Evolutionary conservation across 2,797 vertebrate species (phyloP), one percentile per base, ranked within the genome.

Genomic region (Syndactyla subalaris): DNA sequence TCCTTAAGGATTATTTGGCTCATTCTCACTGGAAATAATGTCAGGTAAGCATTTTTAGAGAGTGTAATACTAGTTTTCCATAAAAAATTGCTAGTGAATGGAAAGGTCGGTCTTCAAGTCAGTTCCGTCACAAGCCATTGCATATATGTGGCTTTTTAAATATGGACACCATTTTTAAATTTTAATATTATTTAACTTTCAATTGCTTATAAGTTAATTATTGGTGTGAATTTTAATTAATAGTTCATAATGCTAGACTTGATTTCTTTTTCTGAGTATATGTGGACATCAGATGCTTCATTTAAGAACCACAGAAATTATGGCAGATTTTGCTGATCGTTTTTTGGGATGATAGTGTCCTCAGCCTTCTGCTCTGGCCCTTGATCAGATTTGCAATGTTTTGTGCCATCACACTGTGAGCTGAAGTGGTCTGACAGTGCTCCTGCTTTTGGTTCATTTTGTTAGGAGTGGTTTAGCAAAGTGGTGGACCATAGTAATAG

Each of bases 1-100:
- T 78, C 36, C 73, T 92, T 93, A 68, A 94, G 79, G 22, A 65
- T 93, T 94, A 74, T 91, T 85, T 85, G 75, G n/a, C 85, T 78
- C 51, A 14, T 90, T 94, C 83, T 66, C 8, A 1, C 54, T 88
- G 58, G 39, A 81, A 92, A 29, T 92, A 65, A 86, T 72, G 70
- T 78, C 82, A 86, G 82, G 66, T 81, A 84, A 91, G 85, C 79
- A 38, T 92, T 94, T 91, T 84, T 59, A 81, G 85, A 73, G 79
- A 81, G 55, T 10, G 2, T 49, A 89, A 63, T 78, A 51, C 27
- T 46, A 39, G 14, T 85, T 94, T 95, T 85, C 65, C n/a, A 4
- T 80, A 66, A 5, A 39, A 71, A 92, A 80, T 74, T 76, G 20
- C 48, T 78, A 30, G 41, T 86, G 67, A 92, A 59, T 30, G 10